Conservation (phyloP, 2,888 invertebrate genomes). For the Ormia ochracea region DNA sequence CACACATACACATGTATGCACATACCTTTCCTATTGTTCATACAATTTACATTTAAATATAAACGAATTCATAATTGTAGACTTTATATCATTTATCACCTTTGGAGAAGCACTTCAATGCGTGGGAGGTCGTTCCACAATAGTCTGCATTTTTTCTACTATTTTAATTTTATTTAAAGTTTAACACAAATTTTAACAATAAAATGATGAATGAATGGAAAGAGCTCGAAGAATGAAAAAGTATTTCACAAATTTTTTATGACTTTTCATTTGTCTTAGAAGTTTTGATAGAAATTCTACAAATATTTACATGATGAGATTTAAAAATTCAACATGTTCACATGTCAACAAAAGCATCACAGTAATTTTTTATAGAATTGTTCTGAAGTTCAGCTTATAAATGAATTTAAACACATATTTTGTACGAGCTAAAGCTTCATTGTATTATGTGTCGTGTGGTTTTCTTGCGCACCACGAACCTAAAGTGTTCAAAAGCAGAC, state of each 20-base stretch:
- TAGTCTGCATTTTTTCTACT: constrained; percentile 19
- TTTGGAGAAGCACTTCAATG: constrained; percentile 41
- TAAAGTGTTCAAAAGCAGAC: neutral
- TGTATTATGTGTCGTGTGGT: neutral
- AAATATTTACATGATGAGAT: constrained; percentile 60
- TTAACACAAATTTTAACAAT: constrained; percentile 21
- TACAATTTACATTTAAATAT: neutral
- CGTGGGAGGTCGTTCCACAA: constrained; percentile 60
- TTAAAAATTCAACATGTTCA: constrained; percentile 51
- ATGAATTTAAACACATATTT: neutral
- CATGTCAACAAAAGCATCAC: constrained; percentile 50
- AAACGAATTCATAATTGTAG: neutral
- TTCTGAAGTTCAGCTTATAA: neutral
- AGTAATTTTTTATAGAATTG: constrained; percentile 52
- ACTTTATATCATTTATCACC: constrained; percentile 54
- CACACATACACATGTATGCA: too few relatives aligned
- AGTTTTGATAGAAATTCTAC: constrained; percentile 5
- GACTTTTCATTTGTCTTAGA: constrained; percentile 43
- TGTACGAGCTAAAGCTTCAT: neutral
- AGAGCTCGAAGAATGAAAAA: constrained; percentile 3
- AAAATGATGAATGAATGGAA: constrained; percentile 44
- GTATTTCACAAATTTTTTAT: constrained; percentile 46
- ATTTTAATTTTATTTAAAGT: constrained; percentile 15
- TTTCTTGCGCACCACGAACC: neutral
- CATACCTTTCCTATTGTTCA: constrained; percentile 4